These are phyloP conservation scores for Cheracebus regulus DNA, from an alignment of 2,797 vertebrate species.

Conservation along the genomic window DNA sequence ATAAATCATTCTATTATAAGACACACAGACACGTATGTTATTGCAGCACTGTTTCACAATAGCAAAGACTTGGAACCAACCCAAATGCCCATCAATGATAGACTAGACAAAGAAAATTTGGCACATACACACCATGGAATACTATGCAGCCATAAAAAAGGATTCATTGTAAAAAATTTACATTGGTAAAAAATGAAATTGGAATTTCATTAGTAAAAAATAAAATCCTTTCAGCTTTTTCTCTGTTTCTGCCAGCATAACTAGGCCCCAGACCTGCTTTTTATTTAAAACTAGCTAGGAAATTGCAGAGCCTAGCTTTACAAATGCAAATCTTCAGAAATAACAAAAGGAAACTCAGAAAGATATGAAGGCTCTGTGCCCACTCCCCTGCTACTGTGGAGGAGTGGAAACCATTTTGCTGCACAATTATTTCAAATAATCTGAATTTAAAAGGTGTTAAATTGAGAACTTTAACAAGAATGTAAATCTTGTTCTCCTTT, in stretches of 20 bases:
- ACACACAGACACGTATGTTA: too few relatives aligned
- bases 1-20: too few relatives aligned
- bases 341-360: slow-evolving; percentile 44
- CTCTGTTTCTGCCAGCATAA: slow-evolving; percentile 7
- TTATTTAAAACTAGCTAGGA: slow-evolving; percentile 29
- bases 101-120: too few relatives aligned
- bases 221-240: neutral
- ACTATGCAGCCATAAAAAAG: too few relatives aligned
- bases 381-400: neutral
- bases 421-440: slow-evolving; percentile 43
- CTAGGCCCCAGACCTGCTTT: neutral
- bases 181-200: neutral
- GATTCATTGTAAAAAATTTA: neutral
- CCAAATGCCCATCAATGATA: too few relatives aligned
- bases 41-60: too few relatives aligned
- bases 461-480: slow-evolving; percentile 34
- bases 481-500: slow-evolving; percentile 18
- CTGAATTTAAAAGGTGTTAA: slow-evolving; percentile 41
- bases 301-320: slow-evolving; percentile 48
- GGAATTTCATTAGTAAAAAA: neutral
- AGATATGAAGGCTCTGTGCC: neutral
- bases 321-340: slow-evolving; percentile 38
- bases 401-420: neutral
- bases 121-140: too few relatives aligned
- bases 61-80: too few relatives aligned